These are phyloP conservation scores for Indri indri DNA, from an alignment of 2,113 vertebrate genomes.

Conservation along the genomic window DNA sequence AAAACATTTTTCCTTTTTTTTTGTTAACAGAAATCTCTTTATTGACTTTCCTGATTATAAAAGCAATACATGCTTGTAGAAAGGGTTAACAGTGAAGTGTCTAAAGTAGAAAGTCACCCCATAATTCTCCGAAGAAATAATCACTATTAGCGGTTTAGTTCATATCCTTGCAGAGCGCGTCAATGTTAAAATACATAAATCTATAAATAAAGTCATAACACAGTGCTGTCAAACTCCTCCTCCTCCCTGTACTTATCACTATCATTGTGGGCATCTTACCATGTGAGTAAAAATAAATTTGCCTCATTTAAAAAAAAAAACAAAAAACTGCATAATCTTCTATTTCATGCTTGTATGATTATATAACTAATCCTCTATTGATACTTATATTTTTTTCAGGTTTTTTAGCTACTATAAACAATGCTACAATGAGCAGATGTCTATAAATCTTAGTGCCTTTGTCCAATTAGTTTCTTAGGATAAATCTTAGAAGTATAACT, in stretches of 20 bases:
- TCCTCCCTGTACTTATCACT: not conserved
- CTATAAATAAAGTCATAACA: not conserved
- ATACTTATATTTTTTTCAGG: not conserved
- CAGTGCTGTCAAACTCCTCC: not conserved
- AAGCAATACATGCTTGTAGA: not conserved
- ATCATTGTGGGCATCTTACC: not conserved
- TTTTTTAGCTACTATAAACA: slow-evolving; percentile 1
- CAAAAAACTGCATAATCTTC: not conserved
- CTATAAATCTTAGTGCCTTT: not conserved
- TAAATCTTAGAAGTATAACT: not conserved
- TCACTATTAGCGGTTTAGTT: not conserved
- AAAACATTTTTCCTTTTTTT: not conserved
- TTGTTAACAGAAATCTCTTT: not conserved
- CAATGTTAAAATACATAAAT: not conserved
- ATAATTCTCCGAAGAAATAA: not conserved
- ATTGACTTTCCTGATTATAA: not conserved
- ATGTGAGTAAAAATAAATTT: not conserved
- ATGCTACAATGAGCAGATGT: not conserved
- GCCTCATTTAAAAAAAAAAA: not conserved
- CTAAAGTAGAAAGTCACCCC: not conserved
- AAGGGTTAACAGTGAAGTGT: not conserved
- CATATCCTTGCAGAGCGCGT: not conserved
- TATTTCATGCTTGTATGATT: not conserved
- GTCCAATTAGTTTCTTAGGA: not conserved
- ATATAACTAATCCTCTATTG: not conserved